Percentiles rank a stretch among this genome's conserved stretches.
Conservation (phyloP, 2,797 vertebrate species). For the Bryconaethiops microstoma region DNA sequence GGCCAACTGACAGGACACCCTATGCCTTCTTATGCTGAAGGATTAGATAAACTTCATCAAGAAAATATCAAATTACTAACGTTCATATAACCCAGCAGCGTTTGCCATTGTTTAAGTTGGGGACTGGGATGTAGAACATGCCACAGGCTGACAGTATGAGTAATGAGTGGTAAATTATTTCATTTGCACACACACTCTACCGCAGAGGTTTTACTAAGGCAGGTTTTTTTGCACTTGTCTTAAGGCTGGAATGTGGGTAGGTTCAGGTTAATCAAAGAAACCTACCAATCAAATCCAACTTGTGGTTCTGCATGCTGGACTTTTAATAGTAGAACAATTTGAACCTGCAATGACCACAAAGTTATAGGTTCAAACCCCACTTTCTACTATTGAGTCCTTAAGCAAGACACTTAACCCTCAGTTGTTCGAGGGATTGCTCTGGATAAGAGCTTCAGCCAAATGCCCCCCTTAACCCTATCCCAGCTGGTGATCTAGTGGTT, state of each 20-base stretch:
- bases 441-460: no score
- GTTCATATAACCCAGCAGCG: background rate
- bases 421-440: no score
- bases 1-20: background rate
- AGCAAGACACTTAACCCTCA: no score
- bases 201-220: constrained; percentile 6
- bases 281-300: background rate
- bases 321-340: background rate
- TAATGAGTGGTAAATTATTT: constrained; percentile 18
- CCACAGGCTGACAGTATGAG: constrained; percentile 23
- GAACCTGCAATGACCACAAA: no score
- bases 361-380: no score
- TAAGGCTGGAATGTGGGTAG: background rate
- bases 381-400: no score
- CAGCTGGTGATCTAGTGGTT: no score
- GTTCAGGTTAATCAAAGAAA: constrained; percentile 5
- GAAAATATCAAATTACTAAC: background rate
- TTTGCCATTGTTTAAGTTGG: constrained; percentile 1
- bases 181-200: constrained; percentile 18
- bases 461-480: no score
- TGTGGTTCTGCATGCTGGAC: background rate
- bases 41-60: background rate
- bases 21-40: background rate
- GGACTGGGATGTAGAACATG: constrained; percentile 11
- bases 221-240: background rate